Conservation (phyloP, 2,113 vertebrate species). For the Eurystomus gularis region DNA sequence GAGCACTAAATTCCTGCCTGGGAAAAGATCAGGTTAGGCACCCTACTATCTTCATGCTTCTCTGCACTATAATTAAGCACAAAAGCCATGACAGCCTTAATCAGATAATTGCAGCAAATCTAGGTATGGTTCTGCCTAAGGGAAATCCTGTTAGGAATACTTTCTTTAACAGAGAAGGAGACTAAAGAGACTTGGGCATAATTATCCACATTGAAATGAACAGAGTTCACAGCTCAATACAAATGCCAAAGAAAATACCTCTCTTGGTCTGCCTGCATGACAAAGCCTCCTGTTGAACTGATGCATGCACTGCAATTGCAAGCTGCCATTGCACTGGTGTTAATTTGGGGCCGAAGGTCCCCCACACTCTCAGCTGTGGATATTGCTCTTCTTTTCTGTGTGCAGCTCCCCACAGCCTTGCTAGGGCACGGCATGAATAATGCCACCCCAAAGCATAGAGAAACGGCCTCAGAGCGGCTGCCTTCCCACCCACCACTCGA, state of each 20-base stretch:
- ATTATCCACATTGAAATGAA: background rate
- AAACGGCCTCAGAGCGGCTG: background rate
- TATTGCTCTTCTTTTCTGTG: background rate
- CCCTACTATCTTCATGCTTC: background rate
- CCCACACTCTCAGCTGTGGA: background rate
- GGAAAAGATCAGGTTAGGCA: background rate
- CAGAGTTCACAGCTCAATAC: background rate
- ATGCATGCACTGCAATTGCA: accelerated
- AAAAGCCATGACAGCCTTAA: background rate
- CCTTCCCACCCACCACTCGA: background rate
- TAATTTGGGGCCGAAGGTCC: background rate
- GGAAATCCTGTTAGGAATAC: background rate
- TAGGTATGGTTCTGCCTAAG: background rate
- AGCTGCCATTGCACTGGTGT: background rate
- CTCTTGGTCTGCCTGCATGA: background rate
- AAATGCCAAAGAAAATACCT: background rate
- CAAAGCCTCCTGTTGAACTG: background rate
- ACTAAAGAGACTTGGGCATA: background rate
- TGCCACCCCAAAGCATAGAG: background rate
- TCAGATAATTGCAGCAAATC: background rate
- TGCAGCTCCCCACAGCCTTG: background rate
- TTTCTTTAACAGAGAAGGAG: background rate
- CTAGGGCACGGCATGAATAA: accelerated
- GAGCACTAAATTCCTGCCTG: background rate
- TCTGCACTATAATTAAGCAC: background rate